Percentiles rank a stretch among this genome's conserved stretches.
phyloP scores from a whole-genome alignment of 2,888 invertebrate species.

The Drosophila borealis region DNA sequence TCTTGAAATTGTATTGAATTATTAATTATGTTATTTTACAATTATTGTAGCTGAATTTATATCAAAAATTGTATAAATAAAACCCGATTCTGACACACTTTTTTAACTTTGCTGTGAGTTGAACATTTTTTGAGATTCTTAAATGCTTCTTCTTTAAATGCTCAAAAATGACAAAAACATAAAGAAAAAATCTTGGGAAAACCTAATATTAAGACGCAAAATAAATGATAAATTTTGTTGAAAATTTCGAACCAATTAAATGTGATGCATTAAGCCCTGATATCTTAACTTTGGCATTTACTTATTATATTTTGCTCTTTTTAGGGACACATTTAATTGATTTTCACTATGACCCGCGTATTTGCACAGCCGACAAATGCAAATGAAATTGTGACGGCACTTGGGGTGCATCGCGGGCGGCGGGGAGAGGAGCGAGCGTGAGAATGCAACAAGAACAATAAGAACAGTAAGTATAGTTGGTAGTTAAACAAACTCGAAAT shows the following conservation, averaged over 20 bases:
- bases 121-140: too few relatives aligned
- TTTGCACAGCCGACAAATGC: constrained; percentile 52
- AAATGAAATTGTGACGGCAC: constrained; percentile 64
- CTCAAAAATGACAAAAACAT: too few relatives aligned
- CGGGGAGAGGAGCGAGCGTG: not conserved
- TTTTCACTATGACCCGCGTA: constrained; percentile 51
- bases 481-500: constrained; percentile 63
- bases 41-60: too few relatives aligned
- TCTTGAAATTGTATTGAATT: too few relatives aligned
- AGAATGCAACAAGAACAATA: constrained; percentile 1
- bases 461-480: constrained; percentile 35
- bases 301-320: constrained; percentile 3
- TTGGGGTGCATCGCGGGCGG: constrained; percentile 10
- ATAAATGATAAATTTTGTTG: too few relatives aligned
- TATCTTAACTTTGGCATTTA: not conserved
- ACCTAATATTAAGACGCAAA: too few relatives aligned
- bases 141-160: too few relatives aligned
- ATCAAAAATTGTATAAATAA: too few relatives aligned
- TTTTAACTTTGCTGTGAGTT: too few relatives aligned
- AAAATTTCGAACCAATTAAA: not conserved
- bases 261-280: not conserved
- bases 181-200: too few relatives aligned
- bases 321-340: constrained; percentile 50
- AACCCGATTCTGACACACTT: too few relatives aligned
- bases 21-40: too few relatives aligned